A percentile compares a stretch with the other conserved stretches of the same genome.
Conservation (phyloP, 2,888 invertebrate genomes). For the Pandemis heparana region DNA sequence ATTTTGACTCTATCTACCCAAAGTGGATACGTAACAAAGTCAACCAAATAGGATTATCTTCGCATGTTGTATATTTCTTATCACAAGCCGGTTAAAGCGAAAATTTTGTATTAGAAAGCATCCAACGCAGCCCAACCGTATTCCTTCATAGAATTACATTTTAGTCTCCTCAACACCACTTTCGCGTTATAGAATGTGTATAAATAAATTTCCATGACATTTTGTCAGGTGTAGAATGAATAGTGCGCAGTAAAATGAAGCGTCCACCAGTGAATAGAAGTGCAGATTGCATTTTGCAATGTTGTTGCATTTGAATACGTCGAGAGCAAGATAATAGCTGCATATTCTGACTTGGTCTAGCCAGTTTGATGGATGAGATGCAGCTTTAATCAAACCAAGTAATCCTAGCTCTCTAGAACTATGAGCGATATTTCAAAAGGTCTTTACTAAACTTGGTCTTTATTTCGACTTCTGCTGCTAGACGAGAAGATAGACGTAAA, state of each 20-base stretch:
- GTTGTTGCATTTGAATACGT: constrained; percentile 37
- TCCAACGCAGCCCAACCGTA: neutral
- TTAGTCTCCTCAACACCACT: constrained; percentile 5
- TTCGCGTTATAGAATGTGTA: constrained; percentile 28
- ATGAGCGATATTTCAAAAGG: neutral
- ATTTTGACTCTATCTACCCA: no score
- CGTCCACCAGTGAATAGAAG: constrained; percentile 27
- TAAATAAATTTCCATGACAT: constrained; percentile 38
- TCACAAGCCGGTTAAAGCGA: neutral
- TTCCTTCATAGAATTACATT: constrained; percentile 2
- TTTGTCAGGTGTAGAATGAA: constrained; percentile 34
- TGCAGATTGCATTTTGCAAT: constrained; percentile 37
- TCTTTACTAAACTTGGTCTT: no score
- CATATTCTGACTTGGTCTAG: constrained; percentile 25
- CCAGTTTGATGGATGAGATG: constrained; percentile 30
- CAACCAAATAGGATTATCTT: no score
- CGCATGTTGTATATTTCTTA: no score
- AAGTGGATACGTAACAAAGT: no score
- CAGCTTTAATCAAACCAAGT: constrained; percentile 29
- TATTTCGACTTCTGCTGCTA: no score
- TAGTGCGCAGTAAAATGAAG: constrained; percentile 25
- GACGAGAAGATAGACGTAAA: no score
- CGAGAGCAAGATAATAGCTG: constrained; percentile 19
- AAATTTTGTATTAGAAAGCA: neutral
- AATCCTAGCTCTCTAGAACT: neutral